Percentiles rank a stretch among this genome's conserved stretches.
phyloP scores from a whole-genome alignment of 2,888 invertebrate genomes.

The Anthophora plumipes region DNA sequence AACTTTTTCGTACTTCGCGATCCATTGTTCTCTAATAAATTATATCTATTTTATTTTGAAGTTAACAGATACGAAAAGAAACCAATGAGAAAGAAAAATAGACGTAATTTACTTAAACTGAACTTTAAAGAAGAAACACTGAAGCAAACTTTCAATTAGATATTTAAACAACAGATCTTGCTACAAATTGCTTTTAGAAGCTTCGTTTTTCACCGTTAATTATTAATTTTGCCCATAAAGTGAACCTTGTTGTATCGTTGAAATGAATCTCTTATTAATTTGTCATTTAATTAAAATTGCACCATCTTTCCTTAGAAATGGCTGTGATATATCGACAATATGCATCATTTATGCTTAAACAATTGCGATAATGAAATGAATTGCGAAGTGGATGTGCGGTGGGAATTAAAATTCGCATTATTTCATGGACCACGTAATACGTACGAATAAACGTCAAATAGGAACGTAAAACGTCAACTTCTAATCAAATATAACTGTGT shows the following conservation, averaged over 20 bases:
- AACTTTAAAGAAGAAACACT: not conserved
- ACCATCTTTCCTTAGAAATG: not conserved
- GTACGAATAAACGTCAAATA: not conserved
- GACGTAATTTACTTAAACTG: not conserved
- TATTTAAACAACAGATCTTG: not conserved
- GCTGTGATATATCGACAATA: not conserved
- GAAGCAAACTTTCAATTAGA: not conserved
- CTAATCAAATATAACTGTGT: not conserved
- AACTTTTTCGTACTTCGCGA: not conserved
- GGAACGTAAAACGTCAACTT: not conserved
- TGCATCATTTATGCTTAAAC: not conserved
- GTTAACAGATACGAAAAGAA: no score
- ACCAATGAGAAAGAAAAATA: no score
- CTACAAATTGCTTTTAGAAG: not conserved
- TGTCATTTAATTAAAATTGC: not conserved
- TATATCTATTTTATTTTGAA: not conserved
- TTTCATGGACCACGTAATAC: not conserved
- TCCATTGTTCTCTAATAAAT: not conserved
- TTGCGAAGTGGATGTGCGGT: not conserved
- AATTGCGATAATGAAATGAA: not conserved
- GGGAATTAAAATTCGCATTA: not conserved
- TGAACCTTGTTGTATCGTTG: no score
- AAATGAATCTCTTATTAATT: not conserved
- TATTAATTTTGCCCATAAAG: no score
- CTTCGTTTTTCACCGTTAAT: not conserved